Evolutionary conservation across 2,888 invertebrate species (phyloP).

Genomic region (Andricus curvator): DNA sequence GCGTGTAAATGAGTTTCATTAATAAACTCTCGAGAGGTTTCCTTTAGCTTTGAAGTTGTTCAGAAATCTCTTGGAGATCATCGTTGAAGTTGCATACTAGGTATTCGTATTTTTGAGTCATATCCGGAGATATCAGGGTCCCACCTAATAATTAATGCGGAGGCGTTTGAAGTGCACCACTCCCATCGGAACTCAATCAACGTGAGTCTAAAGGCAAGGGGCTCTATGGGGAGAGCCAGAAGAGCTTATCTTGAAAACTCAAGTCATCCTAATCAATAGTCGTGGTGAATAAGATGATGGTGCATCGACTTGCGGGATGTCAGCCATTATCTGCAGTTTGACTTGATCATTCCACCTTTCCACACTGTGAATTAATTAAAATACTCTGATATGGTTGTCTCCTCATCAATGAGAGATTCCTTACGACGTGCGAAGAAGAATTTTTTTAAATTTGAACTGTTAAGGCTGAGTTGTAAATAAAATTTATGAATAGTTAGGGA

Average conservation of each 20-base stretch:
- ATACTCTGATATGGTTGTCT: slow-evolving; percentile 28
- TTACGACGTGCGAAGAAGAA: neutral
- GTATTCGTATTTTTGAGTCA: slow-evolving; percentile 51
- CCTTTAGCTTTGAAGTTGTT: slow-evolving; percentile 30
- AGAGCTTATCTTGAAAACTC: slow-evolving; percentile 54
- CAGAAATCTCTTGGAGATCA: slow-evolving; percentile 12
- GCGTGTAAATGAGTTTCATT: slow-evolving; percentile 14
- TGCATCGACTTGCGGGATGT: slow-evolving; percentile 47
- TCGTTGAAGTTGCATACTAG: slow-evolving; percentile 11
- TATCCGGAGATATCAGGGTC: slow-evolving; percentile 53
- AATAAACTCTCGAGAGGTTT: slow-evolving; percentile 24
- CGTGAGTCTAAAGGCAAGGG: slow-evolving; percentile 50
- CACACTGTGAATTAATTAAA: slow-evolving; percentile 47
- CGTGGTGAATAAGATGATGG: slow-evolving; percentile 54
- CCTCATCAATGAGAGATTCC: neutral
- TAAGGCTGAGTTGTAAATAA: neutral
- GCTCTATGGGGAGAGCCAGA: slow-evolving; percentile 39
- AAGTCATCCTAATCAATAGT: slow-evolving; percentile 57
- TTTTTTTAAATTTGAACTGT: neutral
- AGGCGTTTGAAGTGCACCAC: slow-evolving; percentile 74
- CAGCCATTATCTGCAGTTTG: slow-evolving; percentile 17
- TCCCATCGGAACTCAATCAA: slow-evolving; percentile 75
- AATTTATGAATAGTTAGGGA: neutral
- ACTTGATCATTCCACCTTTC: slow-evolving; percentile 41
- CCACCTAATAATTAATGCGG: slow-evolving; percentile 72